Percentiles rank a stretch among this genome's conserved stretches.
phyloP scores from a whole-genome alignment of 2,888 invertebrate genomes.

The Iselma pallidipennis region DNA sequence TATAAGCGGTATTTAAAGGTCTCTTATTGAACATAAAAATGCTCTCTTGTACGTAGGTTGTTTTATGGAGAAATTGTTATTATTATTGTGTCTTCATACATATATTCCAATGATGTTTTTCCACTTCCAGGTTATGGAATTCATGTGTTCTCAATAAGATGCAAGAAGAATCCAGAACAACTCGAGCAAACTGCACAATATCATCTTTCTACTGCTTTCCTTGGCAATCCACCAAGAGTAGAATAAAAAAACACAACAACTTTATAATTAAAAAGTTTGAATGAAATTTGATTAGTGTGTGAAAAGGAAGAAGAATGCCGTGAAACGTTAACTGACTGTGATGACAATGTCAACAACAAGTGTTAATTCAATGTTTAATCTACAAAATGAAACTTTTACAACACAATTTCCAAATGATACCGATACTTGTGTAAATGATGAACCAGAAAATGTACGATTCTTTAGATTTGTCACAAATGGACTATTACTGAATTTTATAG shows the following conservation, averaged over 20 bases:
- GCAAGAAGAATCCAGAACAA: not conserved
- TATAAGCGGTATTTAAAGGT: too few relatives aligned
- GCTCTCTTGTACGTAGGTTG: too few relatives aligned
- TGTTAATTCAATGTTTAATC: not conserved
- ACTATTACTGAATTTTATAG: constrained; percentile 77
- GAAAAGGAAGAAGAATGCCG: not conserved
- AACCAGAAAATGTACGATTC: constrained; percentile 49
- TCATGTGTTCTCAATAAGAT: too few relatives aligned
- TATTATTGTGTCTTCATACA: not conserved
- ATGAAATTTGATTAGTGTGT: not conserved
- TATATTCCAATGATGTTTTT: not conserved
- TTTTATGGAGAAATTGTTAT: not conserved
- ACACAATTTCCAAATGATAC: constrained; percentile 7
- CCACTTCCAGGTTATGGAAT: too few relatives aligned
- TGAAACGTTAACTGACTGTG: not conserved
- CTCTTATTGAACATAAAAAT: too few relatives aligned
- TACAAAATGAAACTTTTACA: constrained; percentile 7
- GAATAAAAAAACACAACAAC: not conserved
- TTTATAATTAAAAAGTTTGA: not conserved
- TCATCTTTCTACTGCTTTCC: not conserved
- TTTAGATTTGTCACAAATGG: constrained; percentile 84
- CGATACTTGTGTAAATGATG: constrained; percentile 49
- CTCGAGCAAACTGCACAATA: not conserved
- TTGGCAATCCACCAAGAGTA: not conserved
- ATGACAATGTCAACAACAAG: not conserved